A percentile compares a stretch with the other conserved stretches of the same genome.
These are phyloP conservation scores for Microcebus tavaratra DNA, from an alignment of 2,113 vertebrate genomes.

Conservation along the genomic window DNA sequence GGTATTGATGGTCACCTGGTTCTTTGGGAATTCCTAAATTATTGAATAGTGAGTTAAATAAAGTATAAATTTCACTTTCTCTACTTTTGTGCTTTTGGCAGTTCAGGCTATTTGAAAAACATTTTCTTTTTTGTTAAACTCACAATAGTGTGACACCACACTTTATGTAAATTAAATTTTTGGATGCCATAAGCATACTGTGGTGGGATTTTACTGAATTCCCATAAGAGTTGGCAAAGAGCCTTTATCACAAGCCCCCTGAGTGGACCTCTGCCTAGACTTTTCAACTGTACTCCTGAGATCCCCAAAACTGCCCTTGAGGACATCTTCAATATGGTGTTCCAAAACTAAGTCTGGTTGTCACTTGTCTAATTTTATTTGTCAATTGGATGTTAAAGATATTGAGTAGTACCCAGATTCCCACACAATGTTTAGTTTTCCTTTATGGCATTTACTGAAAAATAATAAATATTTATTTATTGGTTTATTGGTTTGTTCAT, in stretches of 20 bases:
- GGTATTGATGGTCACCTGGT: neutral
- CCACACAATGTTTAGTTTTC: neutral
- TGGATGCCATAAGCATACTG: neutral
- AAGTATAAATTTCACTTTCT: neutral
- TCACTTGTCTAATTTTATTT: neutral
- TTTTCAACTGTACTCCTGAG: neutral
- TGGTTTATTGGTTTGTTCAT: neutral
- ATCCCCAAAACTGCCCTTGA: neutral
- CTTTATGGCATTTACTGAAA: neutral
- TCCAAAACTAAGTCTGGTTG: neutral
- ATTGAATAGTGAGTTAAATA: neutral
- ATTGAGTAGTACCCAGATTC: neutral
- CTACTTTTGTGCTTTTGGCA: constrained; percentile 10
- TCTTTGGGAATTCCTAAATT: neutral
- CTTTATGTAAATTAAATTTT: constrained; percentile 11
- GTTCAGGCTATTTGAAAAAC: neutral
- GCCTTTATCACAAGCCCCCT: neutral
- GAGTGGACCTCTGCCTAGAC: neutral
- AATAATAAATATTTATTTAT: neutral
- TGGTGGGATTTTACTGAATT: neutral
- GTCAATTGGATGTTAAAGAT: neutral
- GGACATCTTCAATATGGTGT: neutral
- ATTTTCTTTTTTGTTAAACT: neutral
- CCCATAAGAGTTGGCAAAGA: neutral
- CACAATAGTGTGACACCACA: neutral